Conservation (phyloP, 2,888 invertebrate species). For the Boloria euphrosyne region DNA sequence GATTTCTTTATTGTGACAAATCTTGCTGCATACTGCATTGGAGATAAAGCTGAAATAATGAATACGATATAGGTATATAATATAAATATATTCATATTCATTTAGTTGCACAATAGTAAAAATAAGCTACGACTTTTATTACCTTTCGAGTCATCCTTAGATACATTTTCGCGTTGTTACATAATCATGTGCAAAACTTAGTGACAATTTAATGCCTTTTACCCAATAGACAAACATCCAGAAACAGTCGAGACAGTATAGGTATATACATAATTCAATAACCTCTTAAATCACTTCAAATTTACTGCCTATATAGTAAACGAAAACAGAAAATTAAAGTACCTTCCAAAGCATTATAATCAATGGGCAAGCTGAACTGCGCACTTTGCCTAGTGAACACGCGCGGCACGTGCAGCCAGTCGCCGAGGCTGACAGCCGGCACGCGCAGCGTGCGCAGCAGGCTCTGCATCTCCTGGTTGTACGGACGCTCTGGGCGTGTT, state of each 20-base stretch:
- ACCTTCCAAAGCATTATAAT: slow-evolving; percentile 68
- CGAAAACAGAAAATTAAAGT: slow-evolving; percentile 33
- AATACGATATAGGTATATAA: too few species aligned
- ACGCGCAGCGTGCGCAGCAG: slow-evolving; percentile 76
- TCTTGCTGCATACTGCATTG: slow-evolving; percentile 87
- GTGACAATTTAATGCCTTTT: too few species aligned
- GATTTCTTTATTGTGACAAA: slow-evolving; percentile 85
- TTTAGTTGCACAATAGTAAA: too few species aligned
- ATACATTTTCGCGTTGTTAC: too few species aligned
- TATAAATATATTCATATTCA: background rate
- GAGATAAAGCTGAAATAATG: slow-evolving; percentile 83
- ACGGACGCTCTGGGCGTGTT: slow-evolving; percentile 68
- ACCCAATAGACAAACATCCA: too few species aligned
- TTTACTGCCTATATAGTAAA: too few species aligned
- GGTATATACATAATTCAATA: too few species aligned
- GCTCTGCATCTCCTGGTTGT: slow-evolving; percentile 76
- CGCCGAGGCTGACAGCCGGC: slow-evolving; percentile 77
- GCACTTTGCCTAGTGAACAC: slow-evolving; percentile 89
- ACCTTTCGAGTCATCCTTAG: too few species aligned
- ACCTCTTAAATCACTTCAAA: too few species aligned
- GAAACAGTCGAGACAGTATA: too few species aligned
- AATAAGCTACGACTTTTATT: too few species aligned
- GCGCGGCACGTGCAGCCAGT: slow-evolving; percentile 86
- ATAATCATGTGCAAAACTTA: too few species aligned
- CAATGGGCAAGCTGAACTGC: slow-evolving; percentile 89